Evolutionary conservation across 1,140 invertebrate genomes (phyloP).

Genomic region (Ceratitis capitata): DNA sequence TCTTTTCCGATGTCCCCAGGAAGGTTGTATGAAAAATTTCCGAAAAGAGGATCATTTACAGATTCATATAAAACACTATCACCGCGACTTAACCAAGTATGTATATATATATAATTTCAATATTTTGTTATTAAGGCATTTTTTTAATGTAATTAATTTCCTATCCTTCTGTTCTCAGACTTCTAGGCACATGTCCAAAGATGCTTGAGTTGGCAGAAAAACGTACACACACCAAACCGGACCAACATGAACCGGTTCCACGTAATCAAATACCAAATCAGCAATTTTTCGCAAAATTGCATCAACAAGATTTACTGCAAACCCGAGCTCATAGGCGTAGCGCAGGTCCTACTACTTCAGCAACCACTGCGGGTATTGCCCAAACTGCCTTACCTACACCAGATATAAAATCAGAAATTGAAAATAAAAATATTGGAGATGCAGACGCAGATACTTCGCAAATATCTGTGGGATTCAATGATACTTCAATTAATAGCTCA

Average conservation of each 20-base stretch:
- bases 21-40: slow-evolving; percentile 87
- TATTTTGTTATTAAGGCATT: too few relatives aligned
- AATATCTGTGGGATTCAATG: neutral
- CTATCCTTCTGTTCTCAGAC: slow-evolving; percentile 52
- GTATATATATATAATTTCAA: too few relatives aligned
- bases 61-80: slow-evolving; percentile 93
- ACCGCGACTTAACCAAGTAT: slow-evolving; percentile 78
- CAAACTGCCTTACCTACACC: neutral
- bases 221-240: slow-evolving; percentile 71
- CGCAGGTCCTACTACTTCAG: neutral
- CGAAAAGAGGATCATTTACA: slow-evolving; percentile 87
- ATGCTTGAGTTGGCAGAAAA: slow-evolving; percentile 85
- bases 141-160: neutral
- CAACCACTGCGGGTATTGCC: neutral
- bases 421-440: slow-evolving; percentile 5
- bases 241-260: slow-evolving; percentile 67
- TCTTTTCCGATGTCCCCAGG: slow-evolving; percentile 80
- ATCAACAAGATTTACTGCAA: slow-evolving; percentile 60
- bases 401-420: neutral
- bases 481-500: slow-evolving; percentile 31
- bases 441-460: neutral
- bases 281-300: slow-evolving; percentile 62
- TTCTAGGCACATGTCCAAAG: slow-evolving; percentile 81
- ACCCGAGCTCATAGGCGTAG: slow-evolving; percentile 51
- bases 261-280: slow-evolving; percentile 67